phyloP scores from a whole-genome alignment of 2,113 vertebrate genomes.

The Terrapene triunguis region DNA sequence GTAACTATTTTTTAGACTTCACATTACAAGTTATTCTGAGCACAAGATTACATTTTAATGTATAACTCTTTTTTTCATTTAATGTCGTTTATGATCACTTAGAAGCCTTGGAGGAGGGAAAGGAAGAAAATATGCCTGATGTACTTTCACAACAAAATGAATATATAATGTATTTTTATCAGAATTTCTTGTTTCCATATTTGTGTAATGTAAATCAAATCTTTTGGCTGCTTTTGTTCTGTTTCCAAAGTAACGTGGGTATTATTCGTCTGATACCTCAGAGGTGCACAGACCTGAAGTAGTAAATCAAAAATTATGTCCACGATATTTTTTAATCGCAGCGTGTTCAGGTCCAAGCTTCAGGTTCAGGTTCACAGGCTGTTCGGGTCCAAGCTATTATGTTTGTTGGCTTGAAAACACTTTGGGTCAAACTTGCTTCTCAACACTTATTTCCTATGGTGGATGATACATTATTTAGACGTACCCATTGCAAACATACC shows the following conservation, averaged over 20 bases:
- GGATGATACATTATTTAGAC: background rate
- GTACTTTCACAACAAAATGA: background rate
- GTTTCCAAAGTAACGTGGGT: background rate
- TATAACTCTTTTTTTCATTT: background rate
- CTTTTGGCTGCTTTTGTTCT: background rate
- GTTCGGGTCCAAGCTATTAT: background rate
- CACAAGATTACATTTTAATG: background rate
- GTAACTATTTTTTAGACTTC: slow-evolving; percentile 6
- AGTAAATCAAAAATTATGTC: background rate
- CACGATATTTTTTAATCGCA: background rate
- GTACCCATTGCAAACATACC: no score
- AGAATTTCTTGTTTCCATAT: background rate
- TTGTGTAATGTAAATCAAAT: background rate
- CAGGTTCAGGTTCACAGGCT: no score
- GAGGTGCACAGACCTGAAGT: background rate
- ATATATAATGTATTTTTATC: background rate
- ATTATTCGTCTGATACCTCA: background rate
- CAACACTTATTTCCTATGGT: background rate
- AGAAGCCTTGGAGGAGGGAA: background rate
- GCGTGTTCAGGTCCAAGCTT: background rate
- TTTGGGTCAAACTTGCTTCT: background rate
- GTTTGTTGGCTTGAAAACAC: background rate
- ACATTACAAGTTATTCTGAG: slow-evolving; percentile 27
- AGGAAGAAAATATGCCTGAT: background rate
- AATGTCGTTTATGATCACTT: background rate